These are phyloP conservation scores for Eurystomus gularis DNA, from an alignment of 2,113 vertebrate genomes.

Conservation along the genomic window DNA sequence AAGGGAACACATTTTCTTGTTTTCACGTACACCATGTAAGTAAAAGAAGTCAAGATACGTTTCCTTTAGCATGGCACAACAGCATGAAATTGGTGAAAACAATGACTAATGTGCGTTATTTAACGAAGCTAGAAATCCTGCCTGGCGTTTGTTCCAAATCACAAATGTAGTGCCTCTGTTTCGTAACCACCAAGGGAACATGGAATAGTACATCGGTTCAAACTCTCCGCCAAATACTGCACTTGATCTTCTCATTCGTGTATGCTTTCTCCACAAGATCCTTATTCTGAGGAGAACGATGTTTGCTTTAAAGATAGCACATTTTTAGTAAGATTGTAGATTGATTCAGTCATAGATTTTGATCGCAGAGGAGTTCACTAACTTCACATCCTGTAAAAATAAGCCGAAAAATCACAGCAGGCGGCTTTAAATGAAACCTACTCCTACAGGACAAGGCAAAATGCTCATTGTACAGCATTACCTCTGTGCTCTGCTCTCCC, in stretches of 20 bases:
- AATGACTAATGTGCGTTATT: constrained; percentile 1
- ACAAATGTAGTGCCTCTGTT: neutral
- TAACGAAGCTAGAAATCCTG: constrained; percentile 10
- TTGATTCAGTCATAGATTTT: neutral
- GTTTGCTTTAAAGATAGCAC: neutral
- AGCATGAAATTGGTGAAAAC: neutral
- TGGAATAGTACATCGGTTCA: neutral
- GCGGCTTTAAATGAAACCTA: neutral
- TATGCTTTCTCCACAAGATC: neutral
- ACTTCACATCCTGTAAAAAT: neutral
- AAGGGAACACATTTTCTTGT: constrained; percentile 25
- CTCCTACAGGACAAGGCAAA: neutral
- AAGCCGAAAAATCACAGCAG: neutral
- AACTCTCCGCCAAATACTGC: neutral
- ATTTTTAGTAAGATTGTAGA: neutral
- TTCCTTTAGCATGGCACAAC: neutral
- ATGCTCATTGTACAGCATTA: neutral
- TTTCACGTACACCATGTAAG: neutral
- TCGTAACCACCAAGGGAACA: neutral
- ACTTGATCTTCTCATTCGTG: neutral
- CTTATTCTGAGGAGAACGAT: neutral
- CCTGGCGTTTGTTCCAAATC: neutral
- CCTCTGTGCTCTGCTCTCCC: neutral
- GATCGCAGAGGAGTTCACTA: neutral
- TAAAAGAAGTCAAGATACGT: constrained; percentile 12